Evolutionary conservation across 1,140 invertebrate species (phyloP).

Genomic region (Pseudomyrmex sp.): DNA sequence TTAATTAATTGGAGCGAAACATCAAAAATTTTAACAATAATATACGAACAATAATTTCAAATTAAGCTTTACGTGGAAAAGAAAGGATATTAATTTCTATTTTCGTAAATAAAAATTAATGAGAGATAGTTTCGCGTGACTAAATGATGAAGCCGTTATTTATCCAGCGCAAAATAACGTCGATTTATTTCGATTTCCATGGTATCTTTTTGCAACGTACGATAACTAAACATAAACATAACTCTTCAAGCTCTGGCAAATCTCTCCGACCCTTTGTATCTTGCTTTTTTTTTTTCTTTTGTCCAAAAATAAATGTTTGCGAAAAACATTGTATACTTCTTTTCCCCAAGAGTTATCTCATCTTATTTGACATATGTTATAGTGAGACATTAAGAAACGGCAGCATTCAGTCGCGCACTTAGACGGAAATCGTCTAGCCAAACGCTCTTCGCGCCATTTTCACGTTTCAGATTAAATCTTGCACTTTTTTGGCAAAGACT

Average conservation of each 20-base stretch:
- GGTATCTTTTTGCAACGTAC: background rate
- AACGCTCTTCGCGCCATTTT: constrained; percentile 17
- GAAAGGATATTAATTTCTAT: background rate
- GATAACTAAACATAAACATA: constrained; percentile 27
- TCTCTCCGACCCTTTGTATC: constrained; percentile 19
- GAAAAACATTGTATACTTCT: background rate
- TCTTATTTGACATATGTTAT: constrained; percentile 12
- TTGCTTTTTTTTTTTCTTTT: background rate
- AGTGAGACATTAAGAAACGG: constrained; percentile 21
- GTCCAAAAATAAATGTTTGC: background rate
- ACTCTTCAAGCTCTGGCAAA: constrained; percentile 18
- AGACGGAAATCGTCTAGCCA: background rate
- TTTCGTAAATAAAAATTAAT: background rate
- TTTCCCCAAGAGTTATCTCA: background rate
- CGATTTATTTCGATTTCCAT: constrained; percentile 1
- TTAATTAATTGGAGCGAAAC: no score
- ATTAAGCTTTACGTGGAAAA: background rate
- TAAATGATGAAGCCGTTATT: background rate
- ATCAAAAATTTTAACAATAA: no score
- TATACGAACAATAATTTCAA: background rate
- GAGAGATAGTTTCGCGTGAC: background rate
- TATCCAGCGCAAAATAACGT: background rate
- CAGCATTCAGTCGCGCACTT: background rate
- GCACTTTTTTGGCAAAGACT: constrained; percentile 9
- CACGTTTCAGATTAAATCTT: constrained; percentile 47